Evolutionary conservation across 1,140 invertebrate genomes (phyloP).

Genomic region (Ooceraea biroi): DNA sequence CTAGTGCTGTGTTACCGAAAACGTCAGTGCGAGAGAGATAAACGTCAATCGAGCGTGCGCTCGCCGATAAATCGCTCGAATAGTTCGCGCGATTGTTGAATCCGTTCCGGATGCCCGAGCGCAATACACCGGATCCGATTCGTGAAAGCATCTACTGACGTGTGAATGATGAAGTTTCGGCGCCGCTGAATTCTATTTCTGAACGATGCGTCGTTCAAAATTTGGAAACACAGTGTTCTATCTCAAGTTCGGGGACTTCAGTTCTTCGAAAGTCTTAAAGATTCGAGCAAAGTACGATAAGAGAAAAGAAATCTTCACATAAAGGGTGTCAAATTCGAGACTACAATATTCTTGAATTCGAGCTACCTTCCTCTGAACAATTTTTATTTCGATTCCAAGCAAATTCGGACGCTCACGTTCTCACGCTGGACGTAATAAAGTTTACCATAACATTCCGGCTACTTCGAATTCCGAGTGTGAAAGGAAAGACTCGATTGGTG

Average conservation of each 20-base stretch:
- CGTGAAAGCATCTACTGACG: constrained; percentile 26
- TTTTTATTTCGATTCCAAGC: no score
- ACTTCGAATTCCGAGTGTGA: neutral
- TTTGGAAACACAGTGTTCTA: no score
- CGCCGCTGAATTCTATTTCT: neutral
- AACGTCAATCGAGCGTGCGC: neutral
- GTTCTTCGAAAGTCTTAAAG: neutral
- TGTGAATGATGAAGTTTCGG: neutral
- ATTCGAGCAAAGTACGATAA: neutral
- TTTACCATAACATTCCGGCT: no score
- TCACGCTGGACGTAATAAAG: no score
- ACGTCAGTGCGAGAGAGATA: neutral
- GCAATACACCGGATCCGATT: constrained; percentile 22
- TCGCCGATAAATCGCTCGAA: constrained; percentile 16
- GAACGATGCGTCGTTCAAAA: neutral
- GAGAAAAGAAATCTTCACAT: neutral
- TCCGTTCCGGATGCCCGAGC: neutral
- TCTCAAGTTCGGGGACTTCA: no score
- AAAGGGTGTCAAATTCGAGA: neutral
- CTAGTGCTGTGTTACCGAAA: neutral
- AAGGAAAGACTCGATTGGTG: neutral
- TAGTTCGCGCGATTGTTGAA: constrained; percentile 30
- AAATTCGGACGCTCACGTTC: no score
- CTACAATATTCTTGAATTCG: neutral
- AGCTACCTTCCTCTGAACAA: neutral